Evolutionary conservation across 2,888 invertebrate species (phyloP), one percentile per base, ranked within the genome.

Genomic region (Omphaloscelis lunosa): DNA sequence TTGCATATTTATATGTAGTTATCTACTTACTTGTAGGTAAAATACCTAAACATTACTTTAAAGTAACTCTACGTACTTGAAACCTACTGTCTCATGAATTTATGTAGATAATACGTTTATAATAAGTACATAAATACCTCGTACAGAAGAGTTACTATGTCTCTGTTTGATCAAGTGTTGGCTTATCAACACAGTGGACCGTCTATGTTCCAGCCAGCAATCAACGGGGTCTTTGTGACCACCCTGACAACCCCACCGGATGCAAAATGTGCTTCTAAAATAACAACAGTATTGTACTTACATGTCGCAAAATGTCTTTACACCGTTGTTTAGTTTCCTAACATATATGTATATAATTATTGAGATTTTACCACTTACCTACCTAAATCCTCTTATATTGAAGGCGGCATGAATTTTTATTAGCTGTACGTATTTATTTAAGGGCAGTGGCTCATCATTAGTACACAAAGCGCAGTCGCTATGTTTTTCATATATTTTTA

Each of bases 91-190:
- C n/a, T n/a, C 23, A 69, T 34, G 51, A 72, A 80, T 62, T 56
- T 61, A 39, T 75, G 39, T 67, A 61, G 62, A 80, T 77, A 62
- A 74, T 66, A 80, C 58, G 45, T 41, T 53, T 69, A 34, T 29
- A 53, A 41, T 72, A 72, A 45, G 56, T 83, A 75, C 56, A 59
- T 83, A 79, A 66, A 82, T 84, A 86, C 71, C 51, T 29, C 68
- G 23, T 72, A 88, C 87, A 87, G 82, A 80, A 72, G 72, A 81
- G 80, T 72, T 77, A 89, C 82, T 88, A 88, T 85, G 88, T 84
- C 86, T 83, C 88, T 95, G 93, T 96, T 96, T 96, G 95, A 94
- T 95, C 95, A 96, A 95, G 95, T 95, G 95, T 93, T 90, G 88
- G 91, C 89, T 93, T 94, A 95, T 94, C 95, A 94, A 92, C 89